Percentiles rank a stretch among this genome's conserved stretches.
Evolutionary conservation across 2,113 vertebrate species (phyloP).

Genomic region (Fukomys damarensis): DNA sequence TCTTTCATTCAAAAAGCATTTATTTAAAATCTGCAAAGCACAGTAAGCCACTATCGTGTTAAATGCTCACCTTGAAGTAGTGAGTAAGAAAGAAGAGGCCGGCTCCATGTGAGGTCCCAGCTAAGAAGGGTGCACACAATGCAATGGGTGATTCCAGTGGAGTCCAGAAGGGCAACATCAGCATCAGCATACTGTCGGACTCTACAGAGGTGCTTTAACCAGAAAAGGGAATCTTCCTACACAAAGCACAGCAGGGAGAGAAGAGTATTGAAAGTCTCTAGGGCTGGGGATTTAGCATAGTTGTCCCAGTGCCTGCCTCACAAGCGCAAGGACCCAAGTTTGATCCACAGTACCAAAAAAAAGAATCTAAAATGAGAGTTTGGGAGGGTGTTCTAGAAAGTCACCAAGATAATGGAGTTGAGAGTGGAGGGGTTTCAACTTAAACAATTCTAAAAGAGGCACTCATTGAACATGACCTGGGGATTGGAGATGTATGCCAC

Average conservation of each 20-base stretch:
- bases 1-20: neutral
- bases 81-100: neutral
- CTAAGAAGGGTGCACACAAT: neutral
- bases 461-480: rapidly evolving
- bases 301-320: too few relatives aligned
- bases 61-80: too few relatives aligned
- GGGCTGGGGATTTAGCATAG: too few relatives aligned
- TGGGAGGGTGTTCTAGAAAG: neutral
- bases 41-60: rapidly evolving
- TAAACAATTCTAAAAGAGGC: neutral
- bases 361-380: neutral
- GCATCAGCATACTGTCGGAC: neutral
- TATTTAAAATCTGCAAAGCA: neutral
- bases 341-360: too few relatives aligned
- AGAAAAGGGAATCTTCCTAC: neutral
- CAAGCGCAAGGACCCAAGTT: too few relatives aligned
- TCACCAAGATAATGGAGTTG: neutral
- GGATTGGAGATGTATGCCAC: neutral
- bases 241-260: neutral
- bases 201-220: neutral
- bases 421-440: neutral
- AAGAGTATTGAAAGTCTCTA: neutral
- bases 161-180: neutral
- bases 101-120: rapidly evolving
- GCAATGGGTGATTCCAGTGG: neutral